These are phyloP conservation scores for Mugil cephalus DNA, from an alignment of 2,113 vertebrate genomes.

Conservation along the genomic window DNA sequence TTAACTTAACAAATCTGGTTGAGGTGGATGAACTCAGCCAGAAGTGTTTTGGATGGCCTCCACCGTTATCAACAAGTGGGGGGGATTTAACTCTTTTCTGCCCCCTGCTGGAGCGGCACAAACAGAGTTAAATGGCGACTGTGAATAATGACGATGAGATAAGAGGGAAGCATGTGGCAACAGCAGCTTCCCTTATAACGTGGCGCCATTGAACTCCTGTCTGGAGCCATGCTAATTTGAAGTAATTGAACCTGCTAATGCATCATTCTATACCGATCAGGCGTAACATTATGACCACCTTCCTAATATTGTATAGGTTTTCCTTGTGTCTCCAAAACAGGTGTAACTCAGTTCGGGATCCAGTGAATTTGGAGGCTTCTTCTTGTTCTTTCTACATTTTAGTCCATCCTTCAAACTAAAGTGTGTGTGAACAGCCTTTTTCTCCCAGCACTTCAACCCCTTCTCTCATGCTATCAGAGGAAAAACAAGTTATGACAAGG, in stretches of 20 bases:
- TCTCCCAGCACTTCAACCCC: conserved; percentile 11
- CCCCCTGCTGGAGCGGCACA: conserved; percentile 76
- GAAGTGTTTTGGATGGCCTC: neutral
- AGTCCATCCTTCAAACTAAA: neutral
- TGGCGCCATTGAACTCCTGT: too few species aligned
- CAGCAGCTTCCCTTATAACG: too few species aligned
- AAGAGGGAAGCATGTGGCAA: neutral
- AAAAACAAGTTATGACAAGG: conserved; percentile 9
- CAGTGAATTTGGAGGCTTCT: too few species aligned
- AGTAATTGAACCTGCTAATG: too few species aligned
- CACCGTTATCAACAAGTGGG: conserved; percentile 34
- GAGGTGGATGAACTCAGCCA: neutral
- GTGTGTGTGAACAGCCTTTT: neutral
- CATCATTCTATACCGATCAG: too few species aligned
- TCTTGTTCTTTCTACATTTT: conserved; percentile 4
- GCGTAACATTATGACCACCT: too few species aligned
- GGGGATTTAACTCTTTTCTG: conserved; percentile 64
- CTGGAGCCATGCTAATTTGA: too few species aligned
- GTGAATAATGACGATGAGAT: neutral
- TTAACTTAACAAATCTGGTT: neutral
- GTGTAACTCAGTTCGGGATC: too few species aligned
- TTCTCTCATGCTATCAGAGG: neutral
- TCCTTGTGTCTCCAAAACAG: too few species aligned
- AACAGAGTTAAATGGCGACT: neutral
- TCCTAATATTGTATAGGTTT: too few species aligned